phyloP scores from a whole-genome alignment of 1,140 invertebrate genomes.

The Oppia nitens region DNA sequence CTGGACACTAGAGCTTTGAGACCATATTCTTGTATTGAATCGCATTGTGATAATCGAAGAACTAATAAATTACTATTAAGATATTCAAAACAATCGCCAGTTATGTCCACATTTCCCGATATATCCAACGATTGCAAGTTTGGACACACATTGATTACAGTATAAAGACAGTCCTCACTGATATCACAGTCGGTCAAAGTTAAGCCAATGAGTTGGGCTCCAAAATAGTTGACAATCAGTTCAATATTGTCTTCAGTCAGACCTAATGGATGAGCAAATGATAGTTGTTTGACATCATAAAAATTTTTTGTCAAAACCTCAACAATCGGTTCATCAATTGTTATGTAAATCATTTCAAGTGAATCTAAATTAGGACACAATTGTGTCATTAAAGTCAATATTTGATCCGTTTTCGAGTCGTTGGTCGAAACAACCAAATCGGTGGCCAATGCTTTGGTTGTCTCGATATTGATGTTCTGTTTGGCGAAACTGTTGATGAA shows the following conservation, averaged over 20 bases:
- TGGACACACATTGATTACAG: neutral
- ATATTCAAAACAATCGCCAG: neutral
- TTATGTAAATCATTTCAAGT: neutral
- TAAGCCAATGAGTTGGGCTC: neutral
- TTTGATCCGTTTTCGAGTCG: neutral
- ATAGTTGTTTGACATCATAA: neutral
- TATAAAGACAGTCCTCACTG: neutral
- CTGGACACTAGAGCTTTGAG: neutral
- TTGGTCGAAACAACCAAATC: neutral
- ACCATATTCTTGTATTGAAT: neutral
- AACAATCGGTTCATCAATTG: neutral
- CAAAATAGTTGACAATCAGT: neutral
- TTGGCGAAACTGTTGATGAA: neutral
- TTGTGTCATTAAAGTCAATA: neutral
- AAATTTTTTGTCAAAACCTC: neutral
- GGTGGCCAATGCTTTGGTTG: neutral
- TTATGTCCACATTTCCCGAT: neutral
- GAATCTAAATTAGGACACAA: neutral
- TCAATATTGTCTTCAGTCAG: neutral
- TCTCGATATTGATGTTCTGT: neutral
- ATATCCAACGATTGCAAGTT: neutral
- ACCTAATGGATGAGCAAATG: neutral
- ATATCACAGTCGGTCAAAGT: neutral
- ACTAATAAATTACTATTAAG: neutral
- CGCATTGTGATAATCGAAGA: neutral